Base-by-base conservation (phyloP, 1,140 invertebrate genomes). In the Grapholita molesta region DNA sequence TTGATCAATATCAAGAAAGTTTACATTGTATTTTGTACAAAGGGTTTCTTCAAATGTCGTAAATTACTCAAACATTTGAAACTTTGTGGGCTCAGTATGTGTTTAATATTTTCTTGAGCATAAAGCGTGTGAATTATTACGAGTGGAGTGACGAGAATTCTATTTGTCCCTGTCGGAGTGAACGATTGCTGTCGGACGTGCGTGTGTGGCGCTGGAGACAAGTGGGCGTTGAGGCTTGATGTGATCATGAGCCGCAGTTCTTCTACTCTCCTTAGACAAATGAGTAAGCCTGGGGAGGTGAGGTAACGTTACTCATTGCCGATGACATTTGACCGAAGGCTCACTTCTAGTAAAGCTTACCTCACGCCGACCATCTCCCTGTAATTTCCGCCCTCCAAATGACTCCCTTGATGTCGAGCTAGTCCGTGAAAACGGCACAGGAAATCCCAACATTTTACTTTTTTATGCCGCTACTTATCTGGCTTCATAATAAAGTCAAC, bases 321-420 rank as follows among this genome's bases (percentile, higher is more conserved):
- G 65, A 68, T 72, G 75, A 78, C 77, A 79, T 80, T 79, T 76
- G 79, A 79, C 79, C 73, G 76, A 82, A 70, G 73, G 67, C 74
- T 74, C 71, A 75, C 72, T 79, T 75, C 74, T 53, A 77, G 57
- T 77, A 71, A 73, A 75, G 70, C 73, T 77, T 72, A 78, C 78
- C 74, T 80, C 70, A 66, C 68, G 68, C 66, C 78, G 68, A 64
- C 75, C 74, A 69, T 75, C 76, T 76, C 70, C 76, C 77, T 77
- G 73, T 75, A 84, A 82, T 83, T 82, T 86, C 80, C 80, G 77
- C 76, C 75, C 75, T 73, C 74, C 33, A 79, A 83, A 86, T 73
- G 77, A 80, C 78, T 79, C 80, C 82, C 79, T 73, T 75, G 77
- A 70, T 73, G 70, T 74, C 69, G 61, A 71, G 75, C 57, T 57